Evolutionary conservation across 2,113 vertebrate genomes (phyloP).

Genomic region (Furnarius figulus): DNA sequence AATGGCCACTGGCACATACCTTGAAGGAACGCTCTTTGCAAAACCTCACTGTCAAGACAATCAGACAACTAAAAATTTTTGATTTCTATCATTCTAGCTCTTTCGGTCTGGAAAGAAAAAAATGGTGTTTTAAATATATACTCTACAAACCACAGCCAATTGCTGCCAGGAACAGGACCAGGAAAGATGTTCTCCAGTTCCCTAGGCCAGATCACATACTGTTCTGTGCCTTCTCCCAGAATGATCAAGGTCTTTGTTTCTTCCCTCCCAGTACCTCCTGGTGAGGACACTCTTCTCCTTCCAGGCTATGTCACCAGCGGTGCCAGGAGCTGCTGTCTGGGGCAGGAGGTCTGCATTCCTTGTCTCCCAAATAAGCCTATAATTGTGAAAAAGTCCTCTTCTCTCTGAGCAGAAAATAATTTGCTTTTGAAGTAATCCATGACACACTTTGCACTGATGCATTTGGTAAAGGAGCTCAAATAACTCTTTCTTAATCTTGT

Average conservation of each 20-base stretch:
- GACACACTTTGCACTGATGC: neutral
- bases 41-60: neutral
- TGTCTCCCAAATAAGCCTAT: neutral
- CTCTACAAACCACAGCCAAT: neutral
- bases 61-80: neutral
- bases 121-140: neutral
- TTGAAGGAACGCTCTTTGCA: neutral
- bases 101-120: neutral
- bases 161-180: neutral
- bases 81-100: neutral
- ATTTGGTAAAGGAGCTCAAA: neutral
- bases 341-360: neutral
- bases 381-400: neutral
- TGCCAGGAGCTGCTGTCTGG: neutral
- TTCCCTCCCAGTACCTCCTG: neutral
- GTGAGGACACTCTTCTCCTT: neutral
- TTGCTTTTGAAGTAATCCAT: neutral
- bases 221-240: neutral
- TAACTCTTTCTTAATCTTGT: neutral
- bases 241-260: neutral
- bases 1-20: neutral
- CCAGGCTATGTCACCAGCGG: fast-evolving
- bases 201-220: fast-evolving
- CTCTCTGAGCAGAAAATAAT: neutral
- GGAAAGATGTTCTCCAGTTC: neutral